Conservation (phyloP, 2,113 vertebrate species). For the Peromyscus californicus region DNA sequence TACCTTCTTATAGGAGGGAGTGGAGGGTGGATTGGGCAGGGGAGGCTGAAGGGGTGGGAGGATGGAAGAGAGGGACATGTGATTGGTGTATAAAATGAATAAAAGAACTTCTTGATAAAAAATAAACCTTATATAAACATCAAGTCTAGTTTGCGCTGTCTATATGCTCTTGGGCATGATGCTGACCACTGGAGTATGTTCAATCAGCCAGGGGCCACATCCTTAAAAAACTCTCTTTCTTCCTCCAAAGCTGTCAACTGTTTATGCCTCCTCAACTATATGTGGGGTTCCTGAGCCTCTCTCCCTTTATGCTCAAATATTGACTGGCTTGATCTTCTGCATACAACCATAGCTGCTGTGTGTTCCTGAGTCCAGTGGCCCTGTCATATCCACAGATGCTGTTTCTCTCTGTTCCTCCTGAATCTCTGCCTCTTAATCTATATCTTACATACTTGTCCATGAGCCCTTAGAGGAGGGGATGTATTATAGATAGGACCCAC, state of each 20-base stretch:
- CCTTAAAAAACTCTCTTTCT: not conserved
- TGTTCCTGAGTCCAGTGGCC: rapidly evolving
- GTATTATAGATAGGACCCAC: not conserved
- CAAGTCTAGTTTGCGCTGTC: not conserved
- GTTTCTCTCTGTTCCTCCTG: not conserved
- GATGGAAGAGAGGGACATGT: too few species aligned
- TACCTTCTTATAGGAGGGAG: too few species aligned
- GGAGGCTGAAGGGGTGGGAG: too few species aligned
- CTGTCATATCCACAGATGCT: not conserved
- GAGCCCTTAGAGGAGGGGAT: not conserved
- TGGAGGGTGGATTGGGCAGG: too few species aligned
- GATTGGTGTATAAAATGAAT: too few species aligned
- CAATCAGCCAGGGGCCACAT: not conserved
- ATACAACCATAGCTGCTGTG: not conserved
- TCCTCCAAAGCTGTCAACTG: not conserved
- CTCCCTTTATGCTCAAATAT: not conserved
- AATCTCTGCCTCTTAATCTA: too few species aligned
- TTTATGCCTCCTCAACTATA: not conserved
- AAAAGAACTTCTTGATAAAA: too few species aligned
- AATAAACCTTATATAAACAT: not conserved
- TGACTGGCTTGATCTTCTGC: not conserved
- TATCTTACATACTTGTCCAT: not conserved
- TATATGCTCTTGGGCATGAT: not conserved
- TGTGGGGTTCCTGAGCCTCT: not conserved
- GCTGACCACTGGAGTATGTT: not conserved